Conservation (phyloP, 2,113 vertebrate species). For the Kryptolebias marmoratus region DNA sequence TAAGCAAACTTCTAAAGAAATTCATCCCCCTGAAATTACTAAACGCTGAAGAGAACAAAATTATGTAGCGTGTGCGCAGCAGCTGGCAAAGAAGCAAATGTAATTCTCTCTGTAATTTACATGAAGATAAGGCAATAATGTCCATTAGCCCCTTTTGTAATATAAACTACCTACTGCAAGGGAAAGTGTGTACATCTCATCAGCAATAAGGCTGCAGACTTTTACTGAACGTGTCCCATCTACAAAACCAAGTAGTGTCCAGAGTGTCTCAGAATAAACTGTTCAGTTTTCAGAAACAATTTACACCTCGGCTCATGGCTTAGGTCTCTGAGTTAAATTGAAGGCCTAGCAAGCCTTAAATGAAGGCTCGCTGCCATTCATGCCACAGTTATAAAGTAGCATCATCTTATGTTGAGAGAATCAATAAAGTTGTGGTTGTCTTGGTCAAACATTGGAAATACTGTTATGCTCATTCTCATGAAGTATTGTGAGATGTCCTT, state of each 20-base stretch:
- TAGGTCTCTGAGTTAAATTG: background rate
- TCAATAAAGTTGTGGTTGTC: too few species aligned
- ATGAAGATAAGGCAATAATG: conserved; percentile 34
- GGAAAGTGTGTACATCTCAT: too few species aligned
- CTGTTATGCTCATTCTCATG: too few species aligned
- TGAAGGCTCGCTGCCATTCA: too few species aligned
- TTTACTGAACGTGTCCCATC: background rate
- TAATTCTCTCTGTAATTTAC: conserved; percentile 46
- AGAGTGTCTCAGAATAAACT: background rate
- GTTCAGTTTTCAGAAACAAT: background rate
- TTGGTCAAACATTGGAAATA: too few species aligned
- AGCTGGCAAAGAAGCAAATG: conserved; percentile 21
- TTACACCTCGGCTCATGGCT: background rate
- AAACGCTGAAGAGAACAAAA: conserved; percentile 25
- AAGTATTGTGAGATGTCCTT: too few species aligned
- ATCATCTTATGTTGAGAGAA: too few species aligned
- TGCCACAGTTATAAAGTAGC: too few species aligned
- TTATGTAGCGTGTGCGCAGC: conserved; percentile 26
- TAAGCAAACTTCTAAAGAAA: conserved; percentile 46
- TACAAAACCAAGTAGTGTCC: background rate
- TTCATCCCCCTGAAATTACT: conserved; percentile 34
- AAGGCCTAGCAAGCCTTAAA: too few species aligned
- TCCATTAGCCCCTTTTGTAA: conserved; percentile 12
- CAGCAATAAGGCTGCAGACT: background rate
- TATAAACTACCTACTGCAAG: too few species aligned